Base-by-base conservation (phyloP, 53 echinoderm and acorn worm species). In the Patiria pectinifera region DNA sequence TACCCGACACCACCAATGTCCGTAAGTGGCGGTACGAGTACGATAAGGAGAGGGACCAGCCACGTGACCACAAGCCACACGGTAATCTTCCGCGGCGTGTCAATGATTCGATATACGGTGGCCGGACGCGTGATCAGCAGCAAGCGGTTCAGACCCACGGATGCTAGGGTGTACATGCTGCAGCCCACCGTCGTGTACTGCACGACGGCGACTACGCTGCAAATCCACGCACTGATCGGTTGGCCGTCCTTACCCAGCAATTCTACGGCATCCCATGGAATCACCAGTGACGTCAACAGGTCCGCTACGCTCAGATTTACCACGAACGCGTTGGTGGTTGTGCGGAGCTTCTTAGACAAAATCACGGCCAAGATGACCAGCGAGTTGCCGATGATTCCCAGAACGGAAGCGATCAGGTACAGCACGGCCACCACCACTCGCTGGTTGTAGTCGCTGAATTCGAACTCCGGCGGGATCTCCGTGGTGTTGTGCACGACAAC, bases 101-200 rank as follows among this genome's bases (percentile, higher is more conserved):
- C 75, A 46, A 92, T 79, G 45, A 86, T 74, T 13, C 48, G 21
- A 43, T 66, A 80, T 46, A 78, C 66, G 69, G 86, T 86, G 63
- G 71, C 62, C 12, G 92, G 86, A 25, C 80, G 86, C 24, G 92
- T 92, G 46, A 92, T 92, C 22, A 92, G 70, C 8, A 92, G 53
- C 18, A 92, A 48, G n/a, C 92, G 77, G 24, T 92, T 78, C 22
- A 92, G 58, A 14, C 86, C 92, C 19, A 92, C 85, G 47, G 87
- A 86, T n/a, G 92, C 92, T 16, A 92, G 43, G 22, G 86, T 92
- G 48, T 86, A 92, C 2, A 86, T 25, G n/a, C 84, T 84, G 77
- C 92, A 92, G 1, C 92, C 92, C 7, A 87, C 82, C 69, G 86
- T 82, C 21, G 87, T 92, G 19, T 76, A 92, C 92, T 86, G 66